Percentiles rank a stretch among this genome's conserved stretches.
Conservation (phyloP, 2,888 invertebrate genomes). For the Elysia crispata region DNA sequence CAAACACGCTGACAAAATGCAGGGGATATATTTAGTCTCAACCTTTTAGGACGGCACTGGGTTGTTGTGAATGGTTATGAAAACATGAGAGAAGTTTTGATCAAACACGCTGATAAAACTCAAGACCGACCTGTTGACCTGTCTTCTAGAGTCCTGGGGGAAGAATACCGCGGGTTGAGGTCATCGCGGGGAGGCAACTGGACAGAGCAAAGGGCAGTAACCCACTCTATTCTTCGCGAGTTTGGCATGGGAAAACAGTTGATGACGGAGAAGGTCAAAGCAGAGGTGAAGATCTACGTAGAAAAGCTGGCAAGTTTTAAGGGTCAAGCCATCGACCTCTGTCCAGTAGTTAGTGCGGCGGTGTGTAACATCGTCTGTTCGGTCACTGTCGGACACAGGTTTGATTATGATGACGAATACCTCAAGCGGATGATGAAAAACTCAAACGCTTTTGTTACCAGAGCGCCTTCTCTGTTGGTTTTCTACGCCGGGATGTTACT, state of each 20-base stretch:
- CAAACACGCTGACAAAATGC: too few species aligned
- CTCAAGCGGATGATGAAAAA: background rate
- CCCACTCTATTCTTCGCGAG: background rate
- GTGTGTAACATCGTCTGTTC: conserved; percentile 22
- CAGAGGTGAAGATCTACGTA: background rate
- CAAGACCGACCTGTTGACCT: too few species aligned
- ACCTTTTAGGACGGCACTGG: too few species aligned
- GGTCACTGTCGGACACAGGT: conserved; percentile 1
- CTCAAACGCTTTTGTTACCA: background rate
- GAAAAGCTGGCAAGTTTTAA: background rate
- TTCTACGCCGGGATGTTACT: conserved; percentile 13
- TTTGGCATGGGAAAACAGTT: conserved; percentile 19
- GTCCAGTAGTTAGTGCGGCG: background rate
- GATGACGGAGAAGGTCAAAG: background rate
- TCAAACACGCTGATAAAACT: too few species aligned
- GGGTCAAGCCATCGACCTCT: background rate
- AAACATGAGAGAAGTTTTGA: too few species aligned
- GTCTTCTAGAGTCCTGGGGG: too few species aligned
- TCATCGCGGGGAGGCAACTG: background rate
- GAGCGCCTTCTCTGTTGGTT: background rate
- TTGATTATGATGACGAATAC: conserved; percentile 10
- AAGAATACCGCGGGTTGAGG: background rate
- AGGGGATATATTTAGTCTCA: too few species aligned
- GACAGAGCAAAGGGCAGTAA: conserved; percentile 16
- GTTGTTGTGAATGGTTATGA: too few species aligned